phyloP scores from a whole-genome alignment of 2,888 invertebrate genomes.

The Mythimna lalbum region DNA sequence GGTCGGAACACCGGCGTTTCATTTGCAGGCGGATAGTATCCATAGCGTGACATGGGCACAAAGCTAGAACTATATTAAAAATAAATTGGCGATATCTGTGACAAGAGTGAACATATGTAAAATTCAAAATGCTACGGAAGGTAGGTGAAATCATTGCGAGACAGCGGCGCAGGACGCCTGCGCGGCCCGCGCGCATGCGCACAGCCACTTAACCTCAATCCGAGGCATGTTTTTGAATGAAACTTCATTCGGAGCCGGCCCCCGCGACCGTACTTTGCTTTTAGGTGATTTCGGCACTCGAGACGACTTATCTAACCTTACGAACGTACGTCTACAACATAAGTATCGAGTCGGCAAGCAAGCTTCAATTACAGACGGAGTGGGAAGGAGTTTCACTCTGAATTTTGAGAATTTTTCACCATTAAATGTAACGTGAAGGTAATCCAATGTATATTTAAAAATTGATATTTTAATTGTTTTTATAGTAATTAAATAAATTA shows the following conservation, averaged over 20 bases:
- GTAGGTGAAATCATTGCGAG: conserved; percentile 88
- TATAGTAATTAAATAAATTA: not conserved
- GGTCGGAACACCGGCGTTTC: conserved; percentile 13
- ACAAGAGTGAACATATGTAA: conserved; percentile 71
- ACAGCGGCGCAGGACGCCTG: conserved; percentile 74
- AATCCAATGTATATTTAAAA: not conserved
- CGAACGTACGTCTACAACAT: conserved; percentile 49
- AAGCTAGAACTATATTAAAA: conserved; percentile 54
- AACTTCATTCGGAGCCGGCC: conserved; percentile 83
- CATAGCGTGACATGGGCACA: conserved; percentile 29
- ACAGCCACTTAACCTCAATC: conserved; percentile 87
- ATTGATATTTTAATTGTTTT: not conserved
- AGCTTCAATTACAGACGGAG: conserved; percentile 44
- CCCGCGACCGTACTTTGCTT: conserved; percentile 81
- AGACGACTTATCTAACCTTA: conserved; percentile 71
- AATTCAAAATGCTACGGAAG: conserved; percentile 81
- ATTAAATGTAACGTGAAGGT: conserved; percentile 2
- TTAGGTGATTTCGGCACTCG: conserved; percentile 76
- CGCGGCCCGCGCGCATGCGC: conserved; percentile 85
- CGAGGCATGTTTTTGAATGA: conserved; percentile 89
- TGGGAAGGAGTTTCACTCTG: conserved; percentile 19
- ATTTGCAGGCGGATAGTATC: conserved; percentile 21
- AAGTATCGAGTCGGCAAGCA: conserved; percentile 44
- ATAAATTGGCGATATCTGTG: conserved; percentile 61
- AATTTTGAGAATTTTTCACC: conserved; percentile 16